phyloP scores from a whole-genome alignment of 2,888 invertebrate species.

The Melangyna quadrimaculata region DNA sequence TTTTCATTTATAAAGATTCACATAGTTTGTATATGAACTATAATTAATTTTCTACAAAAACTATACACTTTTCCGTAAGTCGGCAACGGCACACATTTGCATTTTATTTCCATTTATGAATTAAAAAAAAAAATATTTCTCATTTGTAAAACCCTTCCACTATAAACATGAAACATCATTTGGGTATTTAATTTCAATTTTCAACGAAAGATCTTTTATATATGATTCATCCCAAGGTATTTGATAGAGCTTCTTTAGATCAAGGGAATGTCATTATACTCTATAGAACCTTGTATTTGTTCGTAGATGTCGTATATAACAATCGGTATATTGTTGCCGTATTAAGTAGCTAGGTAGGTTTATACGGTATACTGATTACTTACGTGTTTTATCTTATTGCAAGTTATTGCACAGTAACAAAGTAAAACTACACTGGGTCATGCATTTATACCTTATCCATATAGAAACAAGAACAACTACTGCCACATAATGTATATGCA shows the following conservation, averaged over 20 bases:
- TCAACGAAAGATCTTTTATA: background rate
- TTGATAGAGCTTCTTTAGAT: background rate
- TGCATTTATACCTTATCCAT: constrained; percentile 23
- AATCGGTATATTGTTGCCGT: background rate
- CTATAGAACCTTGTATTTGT: constrained; percentile 23
- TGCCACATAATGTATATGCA: constrained; percentile 10
- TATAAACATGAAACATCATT: background rate
- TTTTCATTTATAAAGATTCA: too few relatives aligned
- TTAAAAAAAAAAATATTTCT: background rate
- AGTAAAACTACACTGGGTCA: constrained; percentile 51
- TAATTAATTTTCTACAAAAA: background rate
- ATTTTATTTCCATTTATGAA: background rate
- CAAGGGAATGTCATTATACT: constrained; percentile 20
- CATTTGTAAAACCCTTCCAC: background rate
- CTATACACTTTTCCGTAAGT: background rate
- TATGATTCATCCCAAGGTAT: constrained; percentile 10
- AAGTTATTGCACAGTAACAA: constrained; percentile 59
- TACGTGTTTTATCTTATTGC: constrained; percentile 57
- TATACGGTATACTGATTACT: constrained; percentile 45
- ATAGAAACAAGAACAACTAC: constrained; percentile 5
- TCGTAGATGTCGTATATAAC: background rate
- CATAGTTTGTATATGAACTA: too few relatives aligned
- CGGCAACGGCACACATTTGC: background rate
- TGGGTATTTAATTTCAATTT: background rate
- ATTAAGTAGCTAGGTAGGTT: constrained; percentile 53